These are phyloP conservation scores for Acanthurus tractus DNA, from an alignment of 2,797 vertebrate genomes.

Conservation along the genomic window DNA sequence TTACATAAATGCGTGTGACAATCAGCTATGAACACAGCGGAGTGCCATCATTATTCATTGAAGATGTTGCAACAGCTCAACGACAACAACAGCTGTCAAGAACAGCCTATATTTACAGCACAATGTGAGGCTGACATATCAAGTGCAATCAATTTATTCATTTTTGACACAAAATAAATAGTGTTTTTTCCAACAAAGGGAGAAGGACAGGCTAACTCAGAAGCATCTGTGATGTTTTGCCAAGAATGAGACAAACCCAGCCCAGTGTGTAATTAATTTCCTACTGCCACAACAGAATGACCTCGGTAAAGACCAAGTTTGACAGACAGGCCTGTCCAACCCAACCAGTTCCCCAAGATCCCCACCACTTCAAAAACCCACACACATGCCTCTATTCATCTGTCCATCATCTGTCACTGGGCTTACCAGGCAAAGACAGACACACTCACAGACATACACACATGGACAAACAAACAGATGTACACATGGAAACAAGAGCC, in stretches of 20 bases:
- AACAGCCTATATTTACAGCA: slow-evolving; percentile 1
- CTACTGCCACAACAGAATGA: slow-evolving; percentile 22
- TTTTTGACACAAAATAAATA: slow-evolving; percentile 38
- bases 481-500: slow-evolving; percentile 46
- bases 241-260: slow-evolving; percentile 31
- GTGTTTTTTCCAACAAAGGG: slow-evolving; percentile 11
- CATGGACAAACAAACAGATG: slow-evolving; percentile 24
- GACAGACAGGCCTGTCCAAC: slow-evolving; percentile 23
- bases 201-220: slow-evolving; percentile 1
- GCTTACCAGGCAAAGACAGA: not conserved
- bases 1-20: not conserved
- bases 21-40: not conserved
- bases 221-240: slow-evolving; percentile 14
- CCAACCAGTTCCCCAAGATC: slow-evolving; percentile 55
- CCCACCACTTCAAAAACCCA: slow-evolving; percentile 14
- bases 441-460: slow-evolving; percentile 4
- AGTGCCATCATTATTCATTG: not conserved
- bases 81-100: slow-evolving; percentile 1
- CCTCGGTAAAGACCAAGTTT: slow-evolving; percentile 11
- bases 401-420: slow-evolving; percentile 46
- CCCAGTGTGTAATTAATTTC: slow-evolving; percentile 29
- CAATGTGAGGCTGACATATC: slow-evolving; percentile 29
- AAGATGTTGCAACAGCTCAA: not conserved
- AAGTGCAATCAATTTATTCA: slow-evolving; percentile 25
- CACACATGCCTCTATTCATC: slow-evolving; percentile 41